A percentile compares a stretch with the other conserved stretches of the same genome.
phyloP scores from a whole-genome alignment of 2,888 invertebrate species.

The Tromatobia lineatoria region DNA sequence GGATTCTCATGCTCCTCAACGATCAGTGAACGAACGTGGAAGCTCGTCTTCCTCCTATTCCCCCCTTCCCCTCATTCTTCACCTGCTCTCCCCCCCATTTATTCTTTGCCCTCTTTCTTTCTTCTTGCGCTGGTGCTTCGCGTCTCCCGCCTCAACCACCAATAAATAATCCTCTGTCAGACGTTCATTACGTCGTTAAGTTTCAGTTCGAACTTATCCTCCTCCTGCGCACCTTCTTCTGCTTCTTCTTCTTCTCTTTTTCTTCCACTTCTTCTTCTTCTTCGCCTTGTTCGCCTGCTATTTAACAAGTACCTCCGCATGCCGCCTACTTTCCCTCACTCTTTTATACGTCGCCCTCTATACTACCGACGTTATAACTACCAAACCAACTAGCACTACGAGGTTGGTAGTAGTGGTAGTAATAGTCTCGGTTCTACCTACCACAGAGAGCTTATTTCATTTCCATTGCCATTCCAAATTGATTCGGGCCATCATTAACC shows the following conservation, averaged over 20 bases:
- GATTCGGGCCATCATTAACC: conserved; percentile 5
- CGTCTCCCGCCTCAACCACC: conserved; percentile 67
- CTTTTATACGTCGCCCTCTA: conserved; percentile 1
- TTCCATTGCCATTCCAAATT: not conserved
- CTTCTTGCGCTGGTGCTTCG: conserved; percentile 57
- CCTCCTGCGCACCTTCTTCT: conserved; percentile 57
- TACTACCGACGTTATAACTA: not conserved
- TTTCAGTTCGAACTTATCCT: conserved; percentile 78
- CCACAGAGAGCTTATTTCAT: not conserved
- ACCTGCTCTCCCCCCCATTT: conserved; percentile 62
- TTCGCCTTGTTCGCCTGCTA: conserved; percentile 36
- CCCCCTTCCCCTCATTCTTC: conserved; percentile 57
- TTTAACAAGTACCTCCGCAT: conserved; percentile 54
- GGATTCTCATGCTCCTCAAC: conserved; percentile 35
- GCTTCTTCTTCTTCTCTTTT: too few relatives aligned
- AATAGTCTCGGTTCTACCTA: not conserved
- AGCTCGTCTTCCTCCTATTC: conserved; percentile 55
- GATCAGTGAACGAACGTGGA: conserved; percentile 50
- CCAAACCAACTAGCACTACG: not conserved
- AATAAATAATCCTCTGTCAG: conserved; percentile 83
- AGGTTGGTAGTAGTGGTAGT: not conserved
- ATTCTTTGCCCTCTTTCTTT: conserved; percentile 66
- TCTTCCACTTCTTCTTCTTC: conserved; percentile 40
- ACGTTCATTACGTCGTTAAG: conserved; percentile 83
- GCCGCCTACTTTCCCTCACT: conserved; percentile 50